Base-by-base conservation (phyloP, 2,797 vertebrate genomes). In the Acanthurus lineatus region DNA sequence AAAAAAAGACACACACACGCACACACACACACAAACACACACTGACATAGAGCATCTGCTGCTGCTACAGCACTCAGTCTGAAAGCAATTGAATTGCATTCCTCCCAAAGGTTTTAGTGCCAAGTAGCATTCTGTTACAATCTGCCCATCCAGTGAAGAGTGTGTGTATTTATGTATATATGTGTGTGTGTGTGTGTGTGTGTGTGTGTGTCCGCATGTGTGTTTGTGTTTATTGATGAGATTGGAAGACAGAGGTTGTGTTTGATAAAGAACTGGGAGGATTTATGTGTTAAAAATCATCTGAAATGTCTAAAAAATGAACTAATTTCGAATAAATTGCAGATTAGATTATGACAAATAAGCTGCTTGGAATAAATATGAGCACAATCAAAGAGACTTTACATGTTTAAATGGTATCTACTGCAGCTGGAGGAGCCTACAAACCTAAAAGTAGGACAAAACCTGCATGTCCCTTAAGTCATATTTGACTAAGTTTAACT, bases 71-170 rank as follows among this genome's bases (percentile, higher is more conserved):
- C 81, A 64, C 61, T 84, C 79, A 61, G 74, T 64, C 77, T 78
- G 73, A 90, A 79, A 86, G 84, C 76, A 85, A 85, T 69, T 84
- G 54, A 88, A 87, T 49, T 75, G 81, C 82, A 90, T 83, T 86
- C 72, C 81, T 90, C 77, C 62, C 58, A 76, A 61, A 77, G 75
- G 70, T 76, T 83, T 82, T 73, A 68, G 65, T 73, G 74, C 72
- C 71, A 78, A 82, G 68, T 20, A 76, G 61, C 59, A 40, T 77
- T 74, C 60, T 71, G 81, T 77, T 79, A 82, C 71, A 83, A 82
- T 84, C 76, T 63, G 59, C 42, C 54, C 14, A 65, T 35, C 48
- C 0, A n/a, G 25, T 57, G 60, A 66, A 62, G 58, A 25, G 40
- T 61, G 67, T 35, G 17, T 38, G 42, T n/a, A 12, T 62, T 54